phyloP scores from a whole-genome alignment of 2,113 vertebrate genomes.

The Sorex araneus region DNA sequence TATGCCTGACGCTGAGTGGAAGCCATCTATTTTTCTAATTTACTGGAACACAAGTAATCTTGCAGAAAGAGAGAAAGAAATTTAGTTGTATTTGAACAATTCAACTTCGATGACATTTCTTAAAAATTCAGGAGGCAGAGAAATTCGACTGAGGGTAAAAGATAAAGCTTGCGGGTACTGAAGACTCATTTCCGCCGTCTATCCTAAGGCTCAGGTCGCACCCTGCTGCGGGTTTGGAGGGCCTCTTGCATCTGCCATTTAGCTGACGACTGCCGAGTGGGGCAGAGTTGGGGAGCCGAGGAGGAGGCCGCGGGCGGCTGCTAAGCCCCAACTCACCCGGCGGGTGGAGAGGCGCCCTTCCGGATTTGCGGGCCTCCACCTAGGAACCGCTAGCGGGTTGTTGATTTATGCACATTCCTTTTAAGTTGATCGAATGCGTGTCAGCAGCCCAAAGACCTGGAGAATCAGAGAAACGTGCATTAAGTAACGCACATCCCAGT shows the following conservation, averaged over 20 bases:
- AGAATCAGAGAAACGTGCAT: slow-evolving; percentile 73
- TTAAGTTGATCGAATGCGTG: slow-evolving; percentile 82
- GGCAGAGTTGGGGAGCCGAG: background rate
- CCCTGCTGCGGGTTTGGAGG: slow-evolving; percentile 15
- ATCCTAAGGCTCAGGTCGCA: background rate
- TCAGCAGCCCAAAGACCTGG: slow-evolving; percentile 72
- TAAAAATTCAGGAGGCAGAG: slow-evolving; percentile 51
- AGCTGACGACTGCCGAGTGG: background rate
- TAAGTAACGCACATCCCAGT: slow-evolving; percentile 69
- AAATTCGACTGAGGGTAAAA: slow-evolving; percentile 20
- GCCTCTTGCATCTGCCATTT: background rate
- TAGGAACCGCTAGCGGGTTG: slow-evolving; percentile 47
- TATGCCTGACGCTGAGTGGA: slow-evolving; percentile 57
- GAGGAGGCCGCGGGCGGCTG: background rate
- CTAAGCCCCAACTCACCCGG: slow-evolving; percentile 12
- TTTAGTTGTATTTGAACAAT: background rate
- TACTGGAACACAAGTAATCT: background rate
- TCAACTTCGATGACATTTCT: slow-evolving; percentile 57
- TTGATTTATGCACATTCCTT: slow-evolving; percentile 83
- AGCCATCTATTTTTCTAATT: slow-evolving; percentile 14
- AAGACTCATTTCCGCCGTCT: background rate
- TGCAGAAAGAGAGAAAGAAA: background rate
- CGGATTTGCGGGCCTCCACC: slow-evolving; percentile 16
- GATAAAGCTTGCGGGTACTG: background rate
- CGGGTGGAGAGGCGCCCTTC: slow-evolving; percentile 66